Evolutionary conservation across 2,113 vertebrate genomes (phyloP).

Genomic region (Atractosteus spatula): DNA sequence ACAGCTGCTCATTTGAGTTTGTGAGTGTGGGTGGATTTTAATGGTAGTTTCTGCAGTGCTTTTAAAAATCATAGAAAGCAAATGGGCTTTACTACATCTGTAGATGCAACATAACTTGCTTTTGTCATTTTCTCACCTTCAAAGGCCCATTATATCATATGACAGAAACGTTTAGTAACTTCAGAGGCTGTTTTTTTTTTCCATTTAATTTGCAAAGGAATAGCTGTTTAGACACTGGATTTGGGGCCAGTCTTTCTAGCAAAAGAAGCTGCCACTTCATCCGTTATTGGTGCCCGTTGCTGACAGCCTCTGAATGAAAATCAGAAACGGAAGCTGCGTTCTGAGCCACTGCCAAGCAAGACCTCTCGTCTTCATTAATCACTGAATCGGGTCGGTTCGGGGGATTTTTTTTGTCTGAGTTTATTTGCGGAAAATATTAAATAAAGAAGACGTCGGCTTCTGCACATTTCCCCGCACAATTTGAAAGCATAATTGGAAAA

Average conservation of each 20-base stretch:
- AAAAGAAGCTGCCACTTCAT: conserved; percentile 14
- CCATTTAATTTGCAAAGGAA: neutral
- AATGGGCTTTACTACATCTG: neutral
- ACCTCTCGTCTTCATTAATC: conserved; percentile 7
- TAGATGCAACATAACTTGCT: too few relatives aligned
- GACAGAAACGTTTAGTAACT: neutral
- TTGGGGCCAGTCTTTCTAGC: conserved; percentile 1
- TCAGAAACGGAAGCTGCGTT: conserved; percentile 21
- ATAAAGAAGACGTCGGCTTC: conserved; percentile 9
- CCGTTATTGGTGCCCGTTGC: conserved; percentile 1
- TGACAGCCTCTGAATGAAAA: conserved; percentile 27
- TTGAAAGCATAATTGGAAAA: neutral
- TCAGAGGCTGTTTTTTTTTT: neutral
- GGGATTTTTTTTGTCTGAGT: neutral
- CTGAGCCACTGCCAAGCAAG: conserved; percentile 12
- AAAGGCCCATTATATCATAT: neutral
- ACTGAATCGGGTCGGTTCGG: neutral
- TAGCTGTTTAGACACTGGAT: conserved; percentile 13
- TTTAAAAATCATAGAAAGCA: neutral
- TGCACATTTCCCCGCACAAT: neutral
- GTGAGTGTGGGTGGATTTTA: too few relatives aligned
- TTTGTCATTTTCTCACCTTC: neutral
- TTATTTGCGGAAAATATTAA: neutral
- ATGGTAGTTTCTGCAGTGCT: neutral
- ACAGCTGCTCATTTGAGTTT: too few relatives aligned